These are phyloP conservation scores for Eilema depressum DNA, from an alignment of 2,888 invertebrate genomes.

Conservation along the genomic window DNA sequence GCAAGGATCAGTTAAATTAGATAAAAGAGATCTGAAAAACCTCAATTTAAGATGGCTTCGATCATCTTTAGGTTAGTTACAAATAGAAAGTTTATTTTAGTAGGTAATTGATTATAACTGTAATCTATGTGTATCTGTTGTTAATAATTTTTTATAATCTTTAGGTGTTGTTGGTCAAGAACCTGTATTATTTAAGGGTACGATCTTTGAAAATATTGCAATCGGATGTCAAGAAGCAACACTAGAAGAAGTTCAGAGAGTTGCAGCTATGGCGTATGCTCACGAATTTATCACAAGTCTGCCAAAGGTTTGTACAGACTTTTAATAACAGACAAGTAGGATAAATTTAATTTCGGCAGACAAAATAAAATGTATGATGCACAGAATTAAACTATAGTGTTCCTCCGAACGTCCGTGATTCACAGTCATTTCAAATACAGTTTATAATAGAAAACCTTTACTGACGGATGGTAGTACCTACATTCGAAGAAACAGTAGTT, in stretches of 20 bases:
- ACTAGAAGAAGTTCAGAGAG: constrained; percentile 89
- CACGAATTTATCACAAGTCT: constrained; percentile 91
- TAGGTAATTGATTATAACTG: too few species aligned
- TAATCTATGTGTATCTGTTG: neutral
- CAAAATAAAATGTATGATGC: too few species aligned
- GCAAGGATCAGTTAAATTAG: constrained; percentile 87
- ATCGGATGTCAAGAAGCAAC: constrained; percentile 91
- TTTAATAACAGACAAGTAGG: neutral
- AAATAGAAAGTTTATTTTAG: constrained; percentile 17
- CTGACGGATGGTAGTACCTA: neutral
- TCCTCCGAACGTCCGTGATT: neutral
- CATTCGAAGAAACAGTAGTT: neutral
- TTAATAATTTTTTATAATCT: constrained; percentile 12
- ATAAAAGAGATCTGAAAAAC: constrained; percentile 88
- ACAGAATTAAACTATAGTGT: neutral
- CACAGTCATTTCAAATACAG: neutral
- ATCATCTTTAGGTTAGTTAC: constrained; percentile 88
- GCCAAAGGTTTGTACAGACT: constrained; percentile 86
- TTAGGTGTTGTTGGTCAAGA: constrained; percentile 95
- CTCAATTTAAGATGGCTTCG: constrained; percentile 93
- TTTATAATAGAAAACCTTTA: neutral
- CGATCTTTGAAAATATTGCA: constrained; percentile 90
- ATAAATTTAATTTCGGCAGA: neutral
- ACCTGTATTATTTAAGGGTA: constrained; percentile 93
- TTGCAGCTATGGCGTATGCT: constrained; percentile 92